A percentile compares a stretch with the other conserved stretches of the same genome.
These are phyloP conservation scores for Merodon equestris DNA, from an alignment of 2,888 invertebrate species.

Conservation along the genomic window DNA sequence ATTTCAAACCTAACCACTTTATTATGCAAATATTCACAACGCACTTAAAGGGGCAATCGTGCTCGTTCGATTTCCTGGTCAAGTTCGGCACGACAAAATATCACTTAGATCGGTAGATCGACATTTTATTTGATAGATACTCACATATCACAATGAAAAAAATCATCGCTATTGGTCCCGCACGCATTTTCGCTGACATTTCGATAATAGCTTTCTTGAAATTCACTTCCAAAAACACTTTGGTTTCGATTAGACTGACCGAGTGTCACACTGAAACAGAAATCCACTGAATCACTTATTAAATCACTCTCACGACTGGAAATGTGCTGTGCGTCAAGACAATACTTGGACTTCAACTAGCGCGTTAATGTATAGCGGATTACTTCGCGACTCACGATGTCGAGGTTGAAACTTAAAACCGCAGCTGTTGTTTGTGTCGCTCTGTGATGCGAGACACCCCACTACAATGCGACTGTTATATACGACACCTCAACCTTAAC, in stretches of 20 bases:
- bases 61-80: no score
- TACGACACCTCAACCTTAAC: slow-evolving; percentile 48
- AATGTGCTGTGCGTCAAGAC: neutral
- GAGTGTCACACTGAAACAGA: slow-evolving; percentile 34
- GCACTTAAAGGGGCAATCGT: no score
- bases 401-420: slow-evolving; percentile 29
- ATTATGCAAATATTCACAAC: no score
- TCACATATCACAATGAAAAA: slow-evolving; percentile 1
- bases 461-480: slow-evolving; percentile 45
- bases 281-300: slow-evolving; percentile 31
- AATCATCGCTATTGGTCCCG: neutral
- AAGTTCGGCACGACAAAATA: no score
- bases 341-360: neutral
- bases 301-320: neutral
- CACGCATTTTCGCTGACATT: neutral
- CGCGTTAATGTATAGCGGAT: neutral
- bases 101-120: no score
- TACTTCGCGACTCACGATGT: slow-evolving; percentile 6
- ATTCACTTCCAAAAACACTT: slow-evolving; percentile 39
- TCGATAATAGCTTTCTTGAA: neutral
- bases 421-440: slow-evolving; percentile 7
- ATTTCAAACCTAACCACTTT: no score
- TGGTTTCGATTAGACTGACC: slow-evolving; percentile 33
- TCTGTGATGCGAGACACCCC: slow-evolving; percentile 16
- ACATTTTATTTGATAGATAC: neutral